These are phyloP conservation scores for Acanthoscelides obtectus DNA, from an alignment of 2,888 invertebrate genomes.

Conservation along the genomic window DNA sequence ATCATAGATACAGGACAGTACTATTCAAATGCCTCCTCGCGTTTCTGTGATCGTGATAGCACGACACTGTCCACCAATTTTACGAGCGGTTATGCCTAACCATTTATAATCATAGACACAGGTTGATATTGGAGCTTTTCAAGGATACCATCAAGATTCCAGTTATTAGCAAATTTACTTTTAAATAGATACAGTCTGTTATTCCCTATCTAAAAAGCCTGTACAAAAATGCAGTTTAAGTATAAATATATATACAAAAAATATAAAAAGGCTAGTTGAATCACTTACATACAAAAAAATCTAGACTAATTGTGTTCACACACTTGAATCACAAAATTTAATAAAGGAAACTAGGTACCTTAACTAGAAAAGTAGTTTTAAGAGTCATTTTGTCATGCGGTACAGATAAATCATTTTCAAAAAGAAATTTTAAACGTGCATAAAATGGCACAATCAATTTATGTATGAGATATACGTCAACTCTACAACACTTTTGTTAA, in stretches of 20 bases:
- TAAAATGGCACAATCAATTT: neutral
- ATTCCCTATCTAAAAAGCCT: slow-evolving; percentile 45
- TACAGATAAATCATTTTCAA: neutral
- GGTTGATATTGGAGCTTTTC: neutral
- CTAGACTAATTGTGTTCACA: neutral
- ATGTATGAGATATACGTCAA: neutral
- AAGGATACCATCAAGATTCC: neutral
- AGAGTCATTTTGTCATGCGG: neutral
- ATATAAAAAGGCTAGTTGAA: slow-evolving; percentile 30
- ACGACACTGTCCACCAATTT: too few relatives aligned
- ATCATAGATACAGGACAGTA: too few relatives aligned
- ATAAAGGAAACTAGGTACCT: neutral
- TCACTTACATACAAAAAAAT: slow-evolving; percentile 6
- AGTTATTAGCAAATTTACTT: slow-evolving; percentile 44
- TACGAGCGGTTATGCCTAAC: too few relatives aligned
- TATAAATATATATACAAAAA: slow-evolving; percentile 38
- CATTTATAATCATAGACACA: too few relatives aligned
- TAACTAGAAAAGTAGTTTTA: neutral
- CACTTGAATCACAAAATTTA: neutral
- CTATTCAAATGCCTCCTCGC: too few relatives aligned
- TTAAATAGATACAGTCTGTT: slow-evolving; percentile 47
- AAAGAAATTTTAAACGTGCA: neutral
- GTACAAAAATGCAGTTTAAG: slow-evolving; percentile 43
- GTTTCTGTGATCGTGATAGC: too few relatives aligned
- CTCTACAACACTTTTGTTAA: neutral